Evolutionary conservation across 2,797 vertebrate species (phyloP).

Genomic region (Mico argentatus): DNA sequence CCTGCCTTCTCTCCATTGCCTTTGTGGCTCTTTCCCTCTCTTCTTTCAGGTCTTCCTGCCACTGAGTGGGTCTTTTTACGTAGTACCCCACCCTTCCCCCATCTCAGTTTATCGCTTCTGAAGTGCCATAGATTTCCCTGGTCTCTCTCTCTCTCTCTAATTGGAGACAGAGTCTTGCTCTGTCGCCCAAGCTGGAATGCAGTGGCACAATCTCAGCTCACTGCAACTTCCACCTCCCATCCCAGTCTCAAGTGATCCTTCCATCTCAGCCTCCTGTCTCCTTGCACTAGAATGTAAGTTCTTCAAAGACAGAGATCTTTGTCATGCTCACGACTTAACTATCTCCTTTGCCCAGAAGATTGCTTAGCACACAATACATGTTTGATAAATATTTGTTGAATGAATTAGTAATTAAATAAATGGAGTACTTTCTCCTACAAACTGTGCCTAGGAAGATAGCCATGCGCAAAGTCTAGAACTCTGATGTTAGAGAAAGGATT

Average conservation of each 20-base stretch:
- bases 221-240: background rate
- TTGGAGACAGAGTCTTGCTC: too few relatives aligned
- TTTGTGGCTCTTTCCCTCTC: background rate
- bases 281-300: background rate
- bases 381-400: background rate
- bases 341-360: background rate
- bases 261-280: background rate
- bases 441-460: background rate
- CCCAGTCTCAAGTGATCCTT: too few relatives aligned
- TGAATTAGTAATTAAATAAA: background rate
- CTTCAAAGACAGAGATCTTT: background rate
- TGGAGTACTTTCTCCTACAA: background rate
- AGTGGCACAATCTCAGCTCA: too few relatives aligned
- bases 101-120: background rate
- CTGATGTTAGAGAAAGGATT: background rate
- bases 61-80: background rate
- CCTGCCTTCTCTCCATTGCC: background rate
- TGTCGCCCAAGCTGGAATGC: too few relatives aligned
- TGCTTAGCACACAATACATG: background rate
- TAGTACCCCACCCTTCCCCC: too few relatives aligned
- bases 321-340: background rate
- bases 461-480: background rate
- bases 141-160: background rate
- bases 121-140: background rate
- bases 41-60: background rate